phyloP scores from a whole-genome alignment of 2,888 invertebrate genomes.

The Cataglyphis livida region DNA sequence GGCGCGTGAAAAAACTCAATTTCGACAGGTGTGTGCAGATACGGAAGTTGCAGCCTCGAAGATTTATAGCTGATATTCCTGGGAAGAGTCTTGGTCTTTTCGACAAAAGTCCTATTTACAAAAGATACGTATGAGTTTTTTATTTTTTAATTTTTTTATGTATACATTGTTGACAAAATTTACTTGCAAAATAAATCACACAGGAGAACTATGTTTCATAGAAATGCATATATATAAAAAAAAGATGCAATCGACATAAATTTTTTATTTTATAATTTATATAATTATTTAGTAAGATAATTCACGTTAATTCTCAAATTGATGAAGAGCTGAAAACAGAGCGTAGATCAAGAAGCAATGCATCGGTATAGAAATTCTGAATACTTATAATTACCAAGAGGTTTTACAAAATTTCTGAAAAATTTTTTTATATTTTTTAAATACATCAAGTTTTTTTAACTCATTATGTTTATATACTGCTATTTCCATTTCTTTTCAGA shows the following conservation, averaged over 20 bases:
- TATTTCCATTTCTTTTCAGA: conserved; percentile 85
- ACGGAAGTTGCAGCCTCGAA: not conserved
- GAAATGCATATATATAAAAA: not conserved
- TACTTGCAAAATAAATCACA: not conserved
- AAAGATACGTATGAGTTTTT: not conserved
- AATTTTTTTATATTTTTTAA: not conserved
- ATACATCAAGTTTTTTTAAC: not conserved
- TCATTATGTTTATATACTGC: not conserved
- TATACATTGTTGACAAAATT: not conserved
- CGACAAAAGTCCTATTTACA: not conserved
- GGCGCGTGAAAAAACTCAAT: conserved; percentile 88
- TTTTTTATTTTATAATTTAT: not conserved
- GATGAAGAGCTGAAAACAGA: not conserved
- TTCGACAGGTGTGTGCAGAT: conserved; percentile 88
- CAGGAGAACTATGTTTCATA: no score
- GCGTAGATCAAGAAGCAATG: not conserved
- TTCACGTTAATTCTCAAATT: not conserved
- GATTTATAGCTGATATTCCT: not conserved
- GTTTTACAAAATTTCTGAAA: not conserved
- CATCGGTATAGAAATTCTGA: not conserved
- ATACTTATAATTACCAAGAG: not conserved
- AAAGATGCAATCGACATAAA: not conserved
- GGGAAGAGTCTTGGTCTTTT: not conserved
- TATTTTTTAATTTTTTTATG: not conserved
- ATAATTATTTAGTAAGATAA: not conserved